phyloP scores from a whole-genome alignment of 2,113 vertebrate species.

The Periophthalmodon schlosseri region DNA sequence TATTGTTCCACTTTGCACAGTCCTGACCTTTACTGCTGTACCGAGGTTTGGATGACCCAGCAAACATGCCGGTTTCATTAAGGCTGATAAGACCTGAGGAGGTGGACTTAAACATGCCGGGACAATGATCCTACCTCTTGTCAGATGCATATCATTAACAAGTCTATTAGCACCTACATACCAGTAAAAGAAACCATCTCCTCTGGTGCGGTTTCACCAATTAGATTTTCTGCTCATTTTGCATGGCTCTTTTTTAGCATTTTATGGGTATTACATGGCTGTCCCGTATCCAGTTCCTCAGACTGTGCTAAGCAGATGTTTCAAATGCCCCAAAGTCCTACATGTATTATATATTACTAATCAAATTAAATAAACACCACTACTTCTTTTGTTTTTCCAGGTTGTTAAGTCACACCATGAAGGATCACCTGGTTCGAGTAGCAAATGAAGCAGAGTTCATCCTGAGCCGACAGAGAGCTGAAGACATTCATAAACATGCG shows the following conservation, averaged over 20 bases:
- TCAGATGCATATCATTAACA: constrained; percentile 82
- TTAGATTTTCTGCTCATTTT: constrained; percentile 73
- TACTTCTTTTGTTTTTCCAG: constrained; percentile 65
- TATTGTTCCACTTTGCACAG: constrained; percentile 90
- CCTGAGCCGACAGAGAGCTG: constrained; percentile 93
- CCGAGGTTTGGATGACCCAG: constrained; percentile 69
- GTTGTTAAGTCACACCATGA: constrained; percentile 97
- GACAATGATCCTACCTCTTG: constrained; percentile 67
- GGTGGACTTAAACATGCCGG: constrained; percentile 73
- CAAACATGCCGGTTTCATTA: constrained; percentile 82
- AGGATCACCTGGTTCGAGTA: constrained; percentile 97
- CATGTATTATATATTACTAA: constrained; percentile 13
- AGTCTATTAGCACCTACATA: constrained; percentile 76
- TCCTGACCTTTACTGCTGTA: constrained; percentile 80
- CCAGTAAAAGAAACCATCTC: constrained; percentile 46
- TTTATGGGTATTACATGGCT: constrained; percentile 61
- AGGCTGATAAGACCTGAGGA: constrained; percentile 78
- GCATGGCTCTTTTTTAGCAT: constrained; percentile 49
- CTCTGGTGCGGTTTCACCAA: constrained; percentile 51
- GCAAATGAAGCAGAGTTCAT: constrained; percentile 99
- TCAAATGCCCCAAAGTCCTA: constrained; percentile 16
- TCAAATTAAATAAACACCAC: not conserved
- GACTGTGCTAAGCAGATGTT: constrained; percentile 38
- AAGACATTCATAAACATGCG: constrained; percentile 96
- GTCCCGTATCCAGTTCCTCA: constrained; percentile 27